Conservation (phyloP, 2,888 invertebrate genomes). For the Hylaea fasciaria region DNA sequence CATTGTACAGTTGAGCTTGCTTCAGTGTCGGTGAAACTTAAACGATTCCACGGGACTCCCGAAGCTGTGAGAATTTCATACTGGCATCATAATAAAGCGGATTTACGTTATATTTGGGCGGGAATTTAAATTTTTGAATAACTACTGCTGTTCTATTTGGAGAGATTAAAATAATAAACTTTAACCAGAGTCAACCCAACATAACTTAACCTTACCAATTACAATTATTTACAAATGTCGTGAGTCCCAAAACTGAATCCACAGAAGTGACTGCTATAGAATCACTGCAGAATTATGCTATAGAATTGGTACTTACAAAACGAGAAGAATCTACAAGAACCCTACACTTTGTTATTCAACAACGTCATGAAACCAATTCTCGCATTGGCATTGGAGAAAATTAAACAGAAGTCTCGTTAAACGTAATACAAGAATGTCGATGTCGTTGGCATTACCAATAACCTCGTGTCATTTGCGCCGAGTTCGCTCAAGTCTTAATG, state of each 20-base stretch:
- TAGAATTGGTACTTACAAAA: too few relatives aligned
- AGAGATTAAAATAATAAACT: too few relatives aligned
- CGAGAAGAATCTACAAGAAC: too few relatives aligned
- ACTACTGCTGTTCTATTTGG: neutral
- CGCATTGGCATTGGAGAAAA: neutral
- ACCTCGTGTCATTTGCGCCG: constrained; percentile 32
- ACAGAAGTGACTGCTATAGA: too few relatives aligned
- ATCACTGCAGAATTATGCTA: too few relatives aligned
- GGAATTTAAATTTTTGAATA: constrained; percentile 24
- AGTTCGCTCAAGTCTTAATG: constrained; percentile 31
- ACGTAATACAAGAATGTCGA: constrained; percentile 4
- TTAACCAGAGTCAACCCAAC: too few relatives aligned
- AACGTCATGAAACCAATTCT: neutral
- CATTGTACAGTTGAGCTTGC: constrained; percentile 62
- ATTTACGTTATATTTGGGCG: constrained; percentile 23
- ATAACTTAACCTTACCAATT: too few relatives aligned
- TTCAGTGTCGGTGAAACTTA: constrained; percentile 61
- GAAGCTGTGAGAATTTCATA: constrained; percentile 43
- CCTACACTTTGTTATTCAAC: too few relatives aligned
- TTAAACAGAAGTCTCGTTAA: constrained; percentile 6
- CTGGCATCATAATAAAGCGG: constrained; percentile 55
- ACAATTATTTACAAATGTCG: too few relatives aligned
- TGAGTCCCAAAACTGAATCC: too few relatives aligned
- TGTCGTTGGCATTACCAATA: constrained; percentile 27
- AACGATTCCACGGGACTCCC: constrained; percentile 56